These are phyloP conservation scores for Xestia sexstrigata DNA, from an alignment of 2,888 invertebrate genomes.

Conservation along the genomic window DNA sequence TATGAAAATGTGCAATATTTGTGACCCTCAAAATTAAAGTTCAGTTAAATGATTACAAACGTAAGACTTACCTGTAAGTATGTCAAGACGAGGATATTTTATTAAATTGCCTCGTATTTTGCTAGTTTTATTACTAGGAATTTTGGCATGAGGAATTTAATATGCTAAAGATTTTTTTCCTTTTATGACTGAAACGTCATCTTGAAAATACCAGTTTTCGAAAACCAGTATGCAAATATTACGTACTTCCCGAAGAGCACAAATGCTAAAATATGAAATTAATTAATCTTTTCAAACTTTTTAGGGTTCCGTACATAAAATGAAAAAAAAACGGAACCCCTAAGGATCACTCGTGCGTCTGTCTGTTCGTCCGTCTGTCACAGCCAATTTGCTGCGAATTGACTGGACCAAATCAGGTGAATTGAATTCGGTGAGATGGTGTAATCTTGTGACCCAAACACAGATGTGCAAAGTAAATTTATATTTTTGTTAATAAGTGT, in stretches of 20 bases:
- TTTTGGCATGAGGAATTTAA: neutral
- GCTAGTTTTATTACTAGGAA: neutral
- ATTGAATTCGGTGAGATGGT: too few species aligned
- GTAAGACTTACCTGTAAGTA: neutral
- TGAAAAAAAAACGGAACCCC: too few species aligned
- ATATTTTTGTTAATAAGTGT: too few species aligned
- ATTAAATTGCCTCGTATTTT: neutral
- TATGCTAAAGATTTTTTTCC: neutral
- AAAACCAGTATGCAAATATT: neutral
- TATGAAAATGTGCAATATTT: slow-evolving; percentile 44
- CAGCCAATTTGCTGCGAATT: too few species aligned
- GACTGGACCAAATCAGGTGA: too few species aligned
- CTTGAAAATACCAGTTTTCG: neutral
- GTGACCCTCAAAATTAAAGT: slow-evolving; percentile 21
- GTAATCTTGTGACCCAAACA: too few species aligned
- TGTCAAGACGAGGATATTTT: neutral
- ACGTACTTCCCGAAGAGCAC: neutral
- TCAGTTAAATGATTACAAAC: neutral
- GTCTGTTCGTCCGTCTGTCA: too few species aligned
- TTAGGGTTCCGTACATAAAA: too few species aligned
- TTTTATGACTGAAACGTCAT: neutral
- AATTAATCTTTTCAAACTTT: neutral
- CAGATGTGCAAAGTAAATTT: too few species aligned
- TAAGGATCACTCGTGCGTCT: too few species aligned
- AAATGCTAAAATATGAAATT: neutral